Evolutionary conservation across 1,140 invertebrate genomes (phyloP).

Genomic region (Caenorhabditis latens): DNA sequence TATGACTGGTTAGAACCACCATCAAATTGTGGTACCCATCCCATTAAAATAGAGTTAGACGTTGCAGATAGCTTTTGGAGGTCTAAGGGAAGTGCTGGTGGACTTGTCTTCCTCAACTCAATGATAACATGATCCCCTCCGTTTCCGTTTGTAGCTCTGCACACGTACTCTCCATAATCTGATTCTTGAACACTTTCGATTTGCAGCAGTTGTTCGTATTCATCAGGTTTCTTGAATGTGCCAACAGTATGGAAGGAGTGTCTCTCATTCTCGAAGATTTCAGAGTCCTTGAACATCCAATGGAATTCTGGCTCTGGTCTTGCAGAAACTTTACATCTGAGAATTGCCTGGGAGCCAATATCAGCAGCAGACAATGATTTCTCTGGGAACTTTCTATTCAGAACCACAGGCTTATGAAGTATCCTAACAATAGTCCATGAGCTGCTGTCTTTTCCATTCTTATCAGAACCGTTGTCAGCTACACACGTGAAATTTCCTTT

Average conservation of each 20-base stretch:
- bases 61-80: conserved; percentile 57
- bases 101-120: conserved; percentile 53
- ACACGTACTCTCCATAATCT: conserved; percentile 62
- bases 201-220: conserved; percentile 57
- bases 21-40: conserved; percentile 63
- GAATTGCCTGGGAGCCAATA: conserved; percentile 52
- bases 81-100: conserved; percentile 46
- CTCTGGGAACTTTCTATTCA: conserved; percentile 61
- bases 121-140: conserved; percentile 61
- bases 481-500: conserved; percentile 58
- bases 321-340: conserved; percentile 58
- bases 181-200: conserved; percentile 50
- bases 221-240: conserved; percentile 35
- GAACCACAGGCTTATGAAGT: conserved; percentile 57
- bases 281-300: conserved; percentile 56
- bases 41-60: conserved; percentile 47
- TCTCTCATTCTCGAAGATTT: conserved; percentile 50
- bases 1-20: conserved; percentile 58
- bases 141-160: conserved; percentile 62
- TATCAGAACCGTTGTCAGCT: conserved; percentile 28
- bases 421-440: conserved; percentile 58
- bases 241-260: conserved; percentile 40
- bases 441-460: conserved; percentile 9
- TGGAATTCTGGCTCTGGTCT: conserved; percentile 58
- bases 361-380: conserved; percentile 58